A percentile compares a stretch with the other conserved stretches of the same genome.
Conservation (phyloP, 2,888 invertebrate genomes). For the Drosophila falleni region DNA sequence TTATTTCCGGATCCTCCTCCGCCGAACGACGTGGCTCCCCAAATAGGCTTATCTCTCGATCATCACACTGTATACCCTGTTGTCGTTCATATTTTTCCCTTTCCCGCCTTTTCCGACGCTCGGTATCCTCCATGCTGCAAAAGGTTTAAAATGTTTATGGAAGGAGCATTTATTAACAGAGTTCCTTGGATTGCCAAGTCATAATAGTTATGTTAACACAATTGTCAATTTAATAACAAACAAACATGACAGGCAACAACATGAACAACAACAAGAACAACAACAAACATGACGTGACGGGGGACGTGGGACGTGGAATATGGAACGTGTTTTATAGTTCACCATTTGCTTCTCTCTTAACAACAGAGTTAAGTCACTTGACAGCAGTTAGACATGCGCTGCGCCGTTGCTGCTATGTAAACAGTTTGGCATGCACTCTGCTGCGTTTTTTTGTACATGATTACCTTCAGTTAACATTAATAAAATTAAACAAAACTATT, state of each 20-base stretch:
- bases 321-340: neutral
- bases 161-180: neutral
- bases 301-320: neutral
- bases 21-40: slow-evolving; percentile 83
- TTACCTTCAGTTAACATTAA: neutral
- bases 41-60: slow-evolving; percentile 83
- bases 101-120: slow-evolving; percentile 84
- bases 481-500: neutral
- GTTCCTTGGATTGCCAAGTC: neutral
- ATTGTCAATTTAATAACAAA: slow-evolving; percentile 28
- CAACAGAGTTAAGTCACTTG: slow-evolving; percentile 13
- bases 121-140: slow-evolving; percentile 85
- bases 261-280: slow-evolving; percentile 49
- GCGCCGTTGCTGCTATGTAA: slow-evolving; percentile 34
- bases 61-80: slow-evolving; percentile 82
- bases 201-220: neutral
- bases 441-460: slow-evolving; percentile 6
- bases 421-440: slow-evolving; percentile 66
- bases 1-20: slow-evolving; percentile 84
- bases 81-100: slow-evolving; percentile 85
- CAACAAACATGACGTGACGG: slow-evolving; percentile 49
- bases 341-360: neutral
- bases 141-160: neutral
- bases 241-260: slow-evolving; percentile 66
- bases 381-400: slow-evolving; percentile 54